Conservation (phyloP, 1,140 invertebrate species). For the Xylocopa sonorina region DNA sequence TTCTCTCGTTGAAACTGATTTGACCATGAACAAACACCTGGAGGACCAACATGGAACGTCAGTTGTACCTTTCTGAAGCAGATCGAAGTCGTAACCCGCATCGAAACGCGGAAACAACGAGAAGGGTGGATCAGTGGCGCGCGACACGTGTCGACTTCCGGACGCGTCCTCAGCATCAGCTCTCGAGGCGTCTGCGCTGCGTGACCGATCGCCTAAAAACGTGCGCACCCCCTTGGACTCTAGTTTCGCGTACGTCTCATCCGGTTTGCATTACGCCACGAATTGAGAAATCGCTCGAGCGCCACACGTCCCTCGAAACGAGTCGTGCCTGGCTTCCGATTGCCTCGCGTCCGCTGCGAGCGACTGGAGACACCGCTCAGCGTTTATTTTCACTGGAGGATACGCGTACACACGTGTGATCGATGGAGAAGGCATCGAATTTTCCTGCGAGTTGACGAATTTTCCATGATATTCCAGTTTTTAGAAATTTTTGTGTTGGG, state of each 20-base stretch:
- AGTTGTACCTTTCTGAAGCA: slow-evolving; percentile 43
- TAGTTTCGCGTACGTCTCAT: neutral
- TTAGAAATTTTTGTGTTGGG: no score
- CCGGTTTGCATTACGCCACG: neutral
- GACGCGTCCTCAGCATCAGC: slow-evolving; percentile 37
- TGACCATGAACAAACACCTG: no score
- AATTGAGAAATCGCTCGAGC: slow-evolving; percentile 30
- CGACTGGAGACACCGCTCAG: no score
- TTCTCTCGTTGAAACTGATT: no score
- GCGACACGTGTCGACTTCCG: slow-evolving; percentile 33
- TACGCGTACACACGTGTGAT: no score
- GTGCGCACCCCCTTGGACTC: neutral
- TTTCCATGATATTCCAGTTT: no score
- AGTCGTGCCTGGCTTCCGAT: neutral
- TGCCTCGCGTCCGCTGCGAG: neutral
- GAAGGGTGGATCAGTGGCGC: slow-evolving; percentile 6
- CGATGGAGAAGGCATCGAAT: no score
- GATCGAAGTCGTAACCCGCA: slow-evolving; percentile 46
- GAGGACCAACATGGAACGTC: no score
- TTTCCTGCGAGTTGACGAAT: no score
- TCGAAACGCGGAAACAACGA: slow-evolving; percentile 33
- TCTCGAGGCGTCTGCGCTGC: neutral
- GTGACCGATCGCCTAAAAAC: slow-evolving; percentile 47
- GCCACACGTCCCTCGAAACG: neutral
- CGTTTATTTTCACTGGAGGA: no score